These are phyloP conservation scores for Geophilus truncorum DNA, from an alignment of 2,888 invertebrate species.

Conservation along the genomic window DNA sequence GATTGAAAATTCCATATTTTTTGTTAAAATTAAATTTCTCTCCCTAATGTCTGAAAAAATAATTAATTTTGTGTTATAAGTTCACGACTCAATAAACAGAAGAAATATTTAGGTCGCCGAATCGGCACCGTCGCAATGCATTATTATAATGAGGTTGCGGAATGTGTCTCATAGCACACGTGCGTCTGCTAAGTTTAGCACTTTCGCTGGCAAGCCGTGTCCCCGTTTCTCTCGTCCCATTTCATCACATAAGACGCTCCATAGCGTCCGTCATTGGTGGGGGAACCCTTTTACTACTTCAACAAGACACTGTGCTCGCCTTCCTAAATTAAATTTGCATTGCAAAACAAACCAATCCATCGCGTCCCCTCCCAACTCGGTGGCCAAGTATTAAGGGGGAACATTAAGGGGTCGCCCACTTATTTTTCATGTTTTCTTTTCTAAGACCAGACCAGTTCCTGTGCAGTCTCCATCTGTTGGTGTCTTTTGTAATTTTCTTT, in stretches of 20 bases:
- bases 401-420: background rate
- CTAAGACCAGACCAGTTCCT: background rate
- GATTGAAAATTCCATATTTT: background rate
- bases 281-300: background rate
- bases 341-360: background rate
- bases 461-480: background rate
- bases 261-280: background rate
- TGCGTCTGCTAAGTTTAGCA: constrained; percentile 1
- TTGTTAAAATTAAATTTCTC: too few relatives aligned
- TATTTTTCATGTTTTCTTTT: background rate
- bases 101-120: background rate
- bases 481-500: background rate
- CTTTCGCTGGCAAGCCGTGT: background rate
- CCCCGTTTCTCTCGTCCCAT: background rate
- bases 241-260: constrained; percentile 20
- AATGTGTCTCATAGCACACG: constrained; percentile 7
- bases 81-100: background rate
- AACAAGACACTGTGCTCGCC: background rate
- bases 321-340: constrained; percentile 7
- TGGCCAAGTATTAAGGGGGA: background rate
- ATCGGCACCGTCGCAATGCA: background rate
- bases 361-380: background rate
- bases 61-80: background rate
- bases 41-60: too few relatives aligned
- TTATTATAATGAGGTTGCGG: background rate